These are phyloP conservation scores for Callithrix jacchus DNA, from an alignment of 2,113 vertebrate species.

Conservation along the genomic window DNA sequence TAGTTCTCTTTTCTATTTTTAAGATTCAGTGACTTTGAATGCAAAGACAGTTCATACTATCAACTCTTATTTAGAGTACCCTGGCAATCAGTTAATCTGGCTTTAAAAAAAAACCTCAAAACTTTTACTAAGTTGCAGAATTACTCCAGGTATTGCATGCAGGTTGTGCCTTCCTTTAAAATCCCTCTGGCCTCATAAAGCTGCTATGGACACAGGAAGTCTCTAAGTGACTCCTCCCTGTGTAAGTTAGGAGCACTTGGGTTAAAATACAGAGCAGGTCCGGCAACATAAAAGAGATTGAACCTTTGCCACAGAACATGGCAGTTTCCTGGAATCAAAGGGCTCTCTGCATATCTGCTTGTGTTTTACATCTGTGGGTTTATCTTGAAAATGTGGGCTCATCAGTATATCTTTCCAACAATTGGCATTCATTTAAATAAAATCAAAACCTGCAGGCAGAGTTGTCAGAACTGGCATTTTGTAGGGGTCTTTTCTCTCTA, in stretches of 20 bases:
- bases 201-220: background rate
- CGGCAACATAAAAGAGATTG: background rate
- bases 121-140: background rate
- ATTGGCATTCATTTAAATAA: background rate
- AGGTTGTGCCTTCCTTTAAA: background rate
- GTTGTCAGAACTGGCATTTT: background rate
- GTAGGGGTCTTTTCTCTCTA: background rate
- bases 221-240: background rate
- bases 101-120: background rate
- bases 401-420: constrained; percentile 11
- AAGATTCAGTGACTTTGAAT: background rate
- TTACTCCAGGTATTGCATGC: background rate
- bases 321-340: background rate
- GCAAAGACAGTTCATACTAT: background rate
- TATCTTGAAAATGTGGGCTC: background rate
- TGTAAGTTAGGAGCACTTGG: background rate
- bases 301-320: background rate
- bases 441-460: background rate
- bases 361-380: background rate
- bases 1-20: background rate
- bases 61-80: background rate
- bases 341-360: background rate
- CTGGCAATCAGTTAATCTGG: background rate
- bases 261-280: background rate
- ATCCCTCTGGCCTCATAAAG: background rate